Percentiles rank a stretch among this genome's conserved stretches.
phyloP scores from a whole-genome alignment of 2,888 invertebrate genomes.

The Exephanes ischioxanthus region DNA sequence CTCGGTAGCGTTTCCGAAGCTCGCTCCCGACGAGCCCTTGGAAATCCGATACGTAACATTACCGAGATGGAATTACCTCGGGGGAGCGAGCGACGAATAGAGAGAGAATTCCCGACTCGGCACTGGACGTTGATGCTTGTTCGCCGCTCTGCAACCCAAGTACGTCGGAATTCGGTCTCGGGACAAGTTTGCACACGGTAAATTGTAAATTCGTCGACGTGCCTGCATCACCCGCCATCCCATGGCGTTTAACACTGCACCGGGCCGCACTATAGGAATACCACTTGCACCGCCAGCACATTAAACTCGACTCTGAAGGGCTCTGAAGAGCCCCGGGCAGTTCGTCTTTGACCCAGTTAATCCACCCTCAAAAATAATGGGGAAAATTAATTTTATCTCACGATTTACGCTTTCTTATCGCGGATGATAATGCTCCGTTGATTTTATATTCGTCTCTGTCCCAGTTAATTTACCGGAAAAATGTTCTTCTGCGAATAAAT shows the following conservation, averaged over 20 bases:
- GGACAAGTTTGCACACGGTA: neutral
- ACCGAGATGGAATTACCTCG: slow-evolving; percentile 39
- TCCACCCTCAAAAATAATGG: neutral
- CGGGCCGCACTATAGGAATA: neutral
- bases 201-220: neutral
- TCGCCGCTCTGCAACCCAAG: neutral
- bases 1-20: slow-evolving; percentile 28
- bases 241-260: neutral
- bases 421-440: too few species aligned
- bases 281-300: neutral
- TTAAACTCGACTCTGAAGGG: neutral
- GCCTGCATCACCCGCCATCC: neutral
- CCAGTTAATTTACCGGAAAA: too few species aligned
- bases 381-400: neutral
- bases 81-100: neutral
- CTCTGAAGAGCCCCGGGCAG: neutral
- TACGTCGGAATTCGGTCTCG: neutral
- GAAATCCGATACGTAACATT: slow-evolving; percentile 51
- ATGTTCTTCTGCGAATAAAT: too few species aligned
- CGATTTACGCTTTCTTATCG: too few species aligned
- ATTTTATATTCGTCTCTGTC: too few species aligned
- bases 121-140: slow-evolving; percentile 17
- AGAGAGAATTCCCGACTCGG: slow-evolving; percentile 20
- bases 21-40: slow-evolving; percentile 13
- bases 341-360: slow-evolving; percentile 3